Base-by-base conservation (phyloP, 64 coral and sea anemone genomes). In the Acropora yongei region DNA sequence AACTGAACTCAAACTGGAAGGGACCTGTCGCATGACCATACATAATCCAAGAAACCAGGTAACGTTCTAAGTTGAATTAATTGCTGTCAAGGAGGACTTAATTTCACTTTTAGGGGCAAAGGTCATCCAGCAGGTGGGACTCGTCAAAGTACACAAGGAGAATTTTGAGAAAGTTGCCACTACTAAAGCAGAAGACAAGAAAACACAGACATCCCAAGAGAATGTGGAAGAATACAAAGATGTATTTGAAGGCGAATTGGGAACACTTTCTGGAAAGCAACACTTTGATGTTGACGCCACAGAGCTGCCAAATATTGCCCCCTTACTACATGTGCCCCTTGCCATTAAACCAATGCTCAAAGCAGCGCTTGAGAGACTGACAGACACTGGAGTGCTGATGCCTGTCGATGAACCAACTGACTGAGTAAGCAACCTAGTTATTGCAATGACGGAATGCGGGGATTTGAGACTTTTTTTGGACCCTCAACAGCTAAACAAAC, bases 41-140 rank as follows among this genome's bases (percentile, higher is more conserved):
- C 53, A 47, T 68, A 95, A 95, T 7, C 93, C 88, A 30, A 83
- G 89, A 46, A 75, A 94, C 19, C 0, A 8, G 10, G 49, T 17
- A 41, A 60, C 11, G 19, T 65, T 67, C 49, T 18, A 13, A 53
- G 41, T 60, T 65, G 42, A 55, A 9, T 55, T 55, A 0, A 55
- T 55, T 55, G 51, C 51, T 55, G 51, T 55, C 10, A 55, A 55
- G 51, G 51, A 55, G 5, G 10, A 55, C 10, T 55, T 55, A 55
- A 55, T 9, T 55, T 9, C 51, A 55, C 10, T 55, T 5, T 9
- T 55, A 55, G 51, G 51, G 10, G 1, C 51, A 55, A 55, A 55
- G 51, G 51, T 55, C 5, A 55, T 55, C 5, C 51, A 55, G 51
- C 2, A 55, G 10, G 10, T 55, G 51, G 51, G 51, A 9, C 51